Conservation (phyloP, 2,888 invertebrate species). For the Trissolcus brochymenae region DNA sequence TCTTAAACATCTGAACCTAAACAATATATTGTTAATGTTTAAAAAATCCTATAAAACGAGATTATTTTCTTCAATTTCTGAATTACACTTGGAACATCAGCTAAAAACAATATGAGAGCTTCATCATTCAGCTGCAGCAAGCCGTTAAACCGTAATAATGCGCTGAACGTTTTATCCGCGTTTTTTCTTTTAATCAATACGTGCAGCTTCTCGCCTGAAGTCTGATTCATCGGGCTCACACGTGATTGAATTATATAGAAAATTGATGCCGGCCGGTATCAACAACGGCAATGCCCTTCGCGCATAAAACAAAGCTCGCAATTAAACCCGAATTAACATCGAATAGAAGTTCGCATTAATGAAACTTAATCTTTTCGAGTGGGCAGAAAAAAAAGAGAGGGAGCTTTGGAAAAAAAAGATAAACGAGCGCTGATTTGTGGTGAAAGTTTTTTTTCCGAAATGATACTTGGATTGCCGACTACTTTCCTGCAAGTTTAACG, state of each 20-base stretch:
- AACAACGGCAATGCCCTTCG: slow-evolving; percentile 28
- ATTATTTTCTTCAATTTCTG: background rate
- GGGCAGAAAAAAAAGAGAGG: background rate
- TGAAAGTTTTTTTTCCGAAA: background rate
- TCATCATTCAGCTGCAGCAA: slow-evolving; percentile 14
- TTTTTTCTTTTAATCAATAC: slow-evolving; percentile 36
- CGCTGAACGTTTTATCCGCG: slow-evolving; percentile 28
- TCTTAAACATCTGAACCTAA: no score
- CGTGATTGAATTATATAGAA: slow-evolving; percentile 46
- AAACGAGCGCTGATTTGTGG: background rate
- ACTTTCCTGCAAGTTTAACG: background rate
- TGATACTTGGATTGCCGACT: background rate
- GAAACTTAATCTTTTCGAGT: slow-evolving; percentile 7
- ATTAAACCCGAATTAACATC: slow-evolving; percentile 23
- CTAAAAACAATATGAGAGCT: slow-evolving; percentile 20
- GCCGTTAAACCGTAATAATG: slow-evolving; percentile 19
- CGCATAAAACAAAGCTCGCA: slow-evolving; percentile 25
- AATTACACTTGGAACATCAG: no score
- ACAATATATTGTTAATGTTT: no score
- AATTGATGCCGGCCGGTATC: slow-evolving; percentile 27
- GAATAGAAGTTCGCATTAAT: slow-evolving; percentile 11
- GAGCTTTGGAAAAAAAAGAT: background rate
- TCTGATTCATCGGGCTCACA: slow-evolving; percentile 33
- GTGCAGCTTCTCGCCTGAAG: slow-evolving; percentile 13
- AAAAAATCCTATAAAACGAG: background rate